Evolutionary conservation across 2,113 vertebrate genomes (phyloP), one percentile per base, ranked within the genome.

Genomic region (Puntigrus tetrazona): DNA sequence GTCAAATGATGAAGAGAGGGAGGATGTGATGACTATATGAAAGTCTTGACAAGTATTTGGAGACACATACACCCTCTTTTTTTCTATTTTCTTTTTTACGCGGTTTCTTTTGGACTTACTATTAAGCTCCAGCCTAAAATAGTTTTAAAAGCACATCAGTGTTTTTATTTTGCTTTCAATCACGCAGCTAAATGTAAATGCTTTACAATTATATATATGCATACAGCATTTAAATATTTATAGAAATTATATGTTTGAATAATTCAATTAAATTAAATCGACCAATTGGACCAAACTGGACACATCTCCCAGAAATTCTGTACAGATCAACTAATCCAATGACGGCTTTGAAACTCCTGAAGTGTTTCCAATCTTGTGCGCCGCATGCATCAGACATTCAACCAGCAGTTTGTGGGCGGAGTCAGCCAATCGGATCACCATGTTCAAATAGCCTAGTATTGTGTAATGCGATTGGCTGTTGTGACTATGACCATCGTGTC

Each of bases 71-170:
- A 34, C 41, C 38, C 38, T 38, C 8, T 22, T 14, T 59, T 41
- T 57, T 45, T 16, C 41, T 29, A 45, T 74, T 34, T 77, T 76
- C 43, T 18, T 61, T 57, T 41, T 25, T 43, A 38, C 29, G 36
- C 45, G 36, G 16, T 47, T 65, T 65, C 59, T 1, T 65, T 45
- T 80, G 52, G 25, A 31, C 38, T 65, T 34, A 52, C 27, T 76
- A 52, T 34, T 80, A 31, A 63, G 57, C 57, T 47, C n/a, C 43
- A 65, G 57, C 55, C 57, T 65, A 79, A 79, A 79, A 79, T 25
- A 2, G 31, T 20, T 57, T 63, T 18, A 27, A 27, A 43, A 57
- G 72, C 41, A 47, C 25, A 16, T 11, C 72, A 8, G 29, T 73
- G 41, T 41, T 61, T 38, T 77, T 16, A 22, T 61, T 78, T 18